Evolutionary conservation across 2,797 vertebrate genomes (phyloP), one percentile per base, ranked within the genome.

Genomic region (Liparis tanakae): DNA sequence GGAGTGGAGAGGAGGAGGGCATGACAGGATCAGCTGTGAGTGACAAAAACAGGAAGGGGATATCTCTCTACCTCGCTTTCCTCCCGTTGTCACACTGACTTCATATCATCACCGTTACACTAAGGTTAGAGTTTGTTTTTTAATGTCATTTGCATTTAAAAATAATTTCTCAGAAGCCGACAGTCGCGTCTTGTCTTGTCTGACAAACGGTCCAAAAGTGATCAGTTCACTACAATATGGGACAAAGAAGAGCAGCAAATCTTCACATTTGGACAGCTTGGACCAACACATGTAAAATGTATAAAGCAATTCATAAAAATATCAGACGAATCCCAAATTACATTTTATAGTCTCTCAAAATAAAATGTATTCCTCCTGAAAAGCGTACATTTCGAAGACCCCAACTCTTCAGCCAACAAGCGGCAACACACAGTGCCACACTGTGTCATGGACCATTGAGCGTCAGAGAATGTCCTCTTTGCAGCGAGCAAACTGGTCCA

Each of bases 41-140:
- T 93, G 90, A 91, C 93, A 94, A 94, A 94, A 94, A 94, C 93
- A 94, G 93, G 93, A 95, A 95, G 93, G 86, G 91, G 92, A 94
- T 93, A 93, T 93, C 89, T 93, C 89, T 87, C 85, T 76, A 86
- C 85, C 88, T 90, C 83, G 82, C 83, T 93, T 93, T 92, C 92
- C 91, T 90, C 83, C 90, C 76, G 84, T 77, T 78, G 85, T 87
- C 89, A 88, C 81, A 80, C 67, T 34, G 10, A 44, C 33, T 78
- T 64, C 15, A 68, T 10, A 54, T 37, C 61, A 34, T 59, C 4
- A 39, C 13, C 39, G 69, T 48, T 55, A 7, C 4, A 14, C 18
- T 8, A 41, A 36, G 9, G 67, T 56, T 22, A 64, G 51, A 0
- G 51, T 67, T 67, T 34, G 15, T 25, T 67, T 25, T 59, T n/a